These are phyloP conservation scores for Polyergus mexicanus DNA, from an alignment of 1,140 invertebrate species.

Conservation along the genomic window DNA sequence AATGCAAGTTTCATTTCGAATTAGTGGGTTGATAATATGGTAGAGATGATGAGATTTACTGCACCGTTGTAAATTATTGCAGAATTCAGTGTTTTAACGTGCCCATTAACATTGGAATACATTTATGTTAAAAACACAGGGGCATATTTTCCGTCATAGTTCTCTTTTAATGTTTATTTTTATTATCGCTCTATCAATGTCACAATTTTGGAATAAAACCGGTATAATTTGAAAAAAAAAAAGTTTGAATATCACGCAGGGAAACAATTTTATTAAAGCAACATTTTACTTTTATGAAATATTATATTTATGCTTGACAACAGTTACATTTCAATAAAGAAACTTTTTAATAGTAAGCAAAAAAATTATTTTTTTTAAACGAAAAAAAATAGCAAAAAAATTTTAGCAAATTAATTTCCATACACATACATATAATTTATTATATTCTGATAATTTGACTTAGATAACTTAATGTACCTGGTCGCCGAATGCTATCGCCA, in stretches of 20 bases:
- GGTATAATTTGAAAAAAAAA: not conserved
- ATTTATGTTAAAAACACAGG: constrained; percentile 8
- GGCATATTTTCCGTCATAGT: not conserved
- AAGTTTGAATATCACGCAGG: not conserved
- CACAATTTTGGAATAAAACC: not conserved
- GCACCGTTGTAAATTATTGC: not conserved
- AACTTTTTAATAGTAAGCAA: not conserved
- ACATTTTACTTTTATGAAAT: not conserved
- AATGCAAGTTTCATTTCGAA: constrained; percentile 30
- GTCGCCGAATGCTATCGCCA: not conserved
- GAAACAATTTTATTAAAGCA: constrained; percentile 2
- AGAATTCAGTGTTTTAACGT: not conserved
- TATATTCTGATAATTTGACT: no score
- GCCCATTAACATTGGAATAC: not conserved
- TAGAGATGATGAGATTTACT: constrained; percentile 24
- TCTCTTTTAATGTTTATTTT: not conserved
- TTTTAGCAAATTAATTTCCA: no score
- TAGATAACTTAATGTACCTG: no score
- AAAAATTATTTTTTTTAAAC: no score
- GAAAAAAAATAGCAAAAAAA: no score
- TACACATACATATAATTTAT: no score
- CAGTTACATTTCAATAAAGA: not conserved
- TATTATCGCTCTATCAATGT: not conserved
- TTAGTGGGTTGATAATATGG: constrained; percentile 5
- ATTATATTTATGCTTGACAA: not conserved